A percentile compares a stretch with the other conserved stretches of the same genome.
Evolutionary conservation across 2,888 invertebrate species (phyloP).

Genomic region (Dichetophora obliterata): DNA sequence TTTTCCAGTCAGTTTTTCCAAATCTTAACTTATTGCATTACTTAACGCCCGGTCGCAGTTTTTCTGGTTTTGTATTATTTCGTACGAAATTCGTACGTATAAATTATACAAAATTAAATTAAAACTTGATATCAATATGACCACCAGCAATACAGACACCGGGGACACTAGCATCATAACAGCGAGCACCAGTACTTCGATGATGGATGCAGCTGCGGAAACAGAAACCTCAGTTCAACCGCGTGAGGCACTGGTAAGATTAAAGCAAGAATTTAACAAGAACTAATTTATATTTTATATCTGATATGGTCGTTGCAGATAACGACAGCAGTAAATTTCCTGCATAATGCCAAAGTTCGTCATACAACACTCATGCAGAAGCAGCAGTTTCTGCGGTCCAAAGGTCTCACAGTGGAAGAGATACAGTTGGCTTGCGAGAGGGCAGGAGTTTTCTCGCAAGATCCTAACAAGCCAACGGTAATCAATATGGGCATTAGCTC

Average conservation of each 20-base stretch:
- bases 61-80: neutral
- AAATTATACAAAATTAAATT: conserved; percentile 63
- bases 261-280: neutral
- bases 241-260: conserved; percentile 65
- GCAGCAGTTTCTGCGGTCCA: conserved; percentile 81
- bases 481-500: conserved; percentile 64
- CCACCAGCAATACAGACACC: conserved; percentile 66
- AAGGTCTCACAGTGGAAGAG: conserved; percentile 83
- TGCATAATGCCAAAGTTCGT: conserved; percentile 87
- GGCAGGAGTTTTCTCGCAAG: conserved; percentile 70
- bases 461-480: conserved; percentile 63
- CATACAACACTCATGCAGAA: conserved; percentile 83
- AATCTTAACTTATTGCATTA: no score
- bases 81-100: conserved; percentile 16
- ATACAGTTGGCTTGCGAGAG: conserved; percentile 81
- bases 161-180: conserved; percentile 62
- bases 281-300: neutral
- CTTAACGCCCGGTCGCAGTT: neutral
- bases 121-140: conserved; percentile 65
- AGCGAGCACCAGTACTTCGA: conserved; percentile 39
- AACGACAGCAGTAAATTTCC: conserved; percentile 86
- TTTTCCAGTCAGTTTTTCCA: no score
- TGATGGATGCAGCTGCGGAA: conserved; percentile 35
- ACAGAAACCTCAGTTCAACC: conserved; percentile 49
- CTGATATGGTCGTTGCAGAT: conserved; percentile 73